phyloP scores from a whole-genome alignment of 2,113 vertebrate genomes.

The Ptyas mucosa region DNA sequence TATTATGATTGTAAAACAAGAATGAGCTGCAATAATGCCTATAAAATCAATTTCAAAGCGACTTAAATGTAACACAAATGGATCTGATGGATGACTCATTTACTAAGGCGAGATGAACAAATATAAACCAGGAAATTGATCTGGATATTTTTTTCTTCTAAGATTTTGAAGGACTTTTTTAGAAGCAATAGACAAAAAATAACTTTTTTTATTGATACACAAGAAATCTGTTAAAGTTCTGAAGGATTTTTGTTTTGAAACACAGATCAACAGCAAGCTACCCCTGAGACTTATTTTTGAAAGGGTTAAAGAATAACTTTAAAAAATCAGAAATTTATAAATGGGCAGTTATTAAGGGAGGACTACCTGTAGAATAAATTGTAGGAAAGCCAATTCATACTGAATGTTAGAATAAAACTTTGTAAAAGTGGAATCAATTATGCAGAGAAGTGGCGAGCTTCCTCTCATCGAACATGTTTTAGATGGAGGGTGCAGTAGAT shows the following conservation, averaged over 20 bases:
- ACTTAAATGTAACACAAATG: neutral
- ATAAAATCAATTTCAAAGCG: neutral
- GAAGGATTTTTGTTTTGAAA: neutral
- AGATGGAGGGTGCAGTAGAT: neutral
- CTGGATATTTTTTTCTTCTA: neutral
- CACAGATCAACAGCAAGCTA: neutral
- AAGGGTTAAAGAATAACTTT: neutral
- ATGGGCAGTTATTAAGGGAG: neutral
- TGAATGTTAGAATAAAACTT: neutral
- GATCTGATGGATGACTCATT: neutral
- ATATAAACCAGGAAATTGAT: neutral
- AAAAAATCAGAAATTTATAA: neutral
- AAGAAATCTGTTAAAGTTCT: neutral
- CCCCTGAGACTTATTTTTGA: neutral
- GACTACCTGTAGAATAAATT: neutral
- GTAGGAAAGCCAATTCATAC: neutral
- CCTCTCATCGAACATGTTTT: neutral
- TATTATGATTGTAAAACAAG: neutral
- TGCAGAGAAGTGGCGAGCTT: neutral
- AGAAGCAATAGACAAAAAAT: neutral
- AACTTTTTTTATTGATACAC: neutral
- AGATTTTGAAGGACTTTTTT: neutral
- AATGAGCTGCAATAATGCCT: neutral
- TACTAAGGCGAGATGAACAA: neutral
- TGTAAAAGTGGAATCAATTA: neutral